Evolutionary conservation across 1,140 invertebrate species (phyloP), one percentile per base, ranked within the genome.

Genomic region (Ridgeia piscesae): DNA sequence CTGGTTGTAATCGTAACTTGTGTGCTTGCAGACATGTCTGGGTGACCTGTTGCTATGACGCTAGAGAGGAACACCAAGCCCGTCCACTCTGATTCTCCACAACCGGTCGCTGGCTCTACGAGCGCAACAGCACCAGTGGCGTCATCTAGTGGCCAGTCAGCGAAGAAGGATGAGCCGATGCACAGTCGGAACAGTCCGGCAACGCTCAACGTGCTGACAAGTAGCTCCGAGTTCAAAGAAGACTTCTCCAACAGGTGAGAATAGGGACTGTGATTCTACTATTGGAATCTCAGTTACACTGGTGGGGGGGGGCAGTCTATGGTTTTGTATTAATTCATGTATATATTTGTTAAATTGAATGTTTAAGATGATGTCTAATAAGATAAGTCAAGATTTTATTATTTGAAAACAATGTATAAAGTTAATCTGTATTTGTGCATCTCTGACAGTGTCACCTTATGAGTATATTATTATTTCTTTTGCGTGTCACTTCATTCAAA

Each of bases 161-260:
- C 94, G 92, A 95, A 94, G 92, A 95, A 94, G 92, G 95, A 96
- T 94, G 95, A 95, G 93, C 95, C 95, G 33, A 95, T 96, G 91
- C 94, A 95, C 94, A 95, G 95, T 93, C 93, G 95, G 14, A 95
- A 96, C 94, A 95, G 94, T 91, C 95, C 95, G 17, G 95, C 95
- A 89, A 95, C 94, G 8, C 94, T 96, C 88, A 95, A 95, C 93
- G 95, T 96, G 27, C 94, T 96, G n/a, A 94, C 94, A 88, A 95
- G 95, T 92, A 95, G 94, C 91, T 94, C 93, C 27, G 94, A 94
- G 58, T 93, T 89, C 50, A 94, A 96, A 91, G 95, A 96, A n/a
- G 77, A 33, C 88, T 92, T 92, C 48, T 34, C 93, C n/a, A 93
- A 93, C 89, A 93, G 92, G 92, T 93, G 1, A 17, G 34, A 17